Evolutionary conservation across 2,797 vertebrate genomes (phyloP), one percentile per base, ranked within the genome.

Genomic region (Spatula versicolor): DNA sequence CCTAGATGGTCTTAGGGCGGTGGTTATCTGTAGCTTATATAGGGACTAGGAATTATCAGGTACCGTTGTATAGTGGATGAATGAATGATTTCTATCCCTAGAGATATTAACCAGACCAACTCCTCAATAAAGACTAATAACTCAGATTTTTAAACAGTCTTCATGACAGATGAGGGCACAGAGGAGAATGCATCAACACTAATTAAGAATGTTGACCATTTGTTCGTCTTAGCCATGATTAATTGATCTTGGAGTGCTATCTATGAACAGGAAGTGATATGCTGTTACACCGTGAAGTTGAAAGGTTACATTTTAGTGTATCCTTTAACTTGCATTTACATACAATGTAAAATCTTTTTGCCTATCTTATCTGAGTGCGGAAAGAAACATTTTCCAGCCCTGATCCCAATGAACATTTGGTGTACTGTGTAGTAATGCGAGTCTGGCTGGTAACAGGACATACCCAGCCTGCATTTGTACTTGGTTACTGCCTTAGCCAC

Each of bases 41-140:
- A 96, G 89, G 83, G 96, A 94, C 89, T 97, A 96, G 97, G 97
- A 98, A 98, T 98, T 98, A 98, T 97, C 98, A 96, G 75, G 94
- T 97, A 96, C 95, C 28, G n/a, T 83, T 90, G 96, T 92, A 93
- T 96, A 96, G 96, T 95, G 96, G 94, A 96, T 97, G 95, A 96
- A 98, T 98, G 98, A 98, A 95, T 97, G 91, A 97, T 98, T 97
- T 97, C 97, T 98, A 19, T 97, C 98, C 97, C 96, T 97, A 96
- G 90, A 96, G 98, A 99, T 95, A 97, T 98, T 99, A 99, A 98
- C 98, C 99, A 99, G 99, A 98, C 97, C 97, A 95, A 97, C 97
- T 98, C 96, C 97, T 98, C 98, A 98, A 98, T 98, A 98, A 98
- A 98, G 98, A 98, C 98, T 98, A 98, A 99, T 99, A 99, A 99